A percentile compares a stretch with the other conserved stretches of the same genome.
Evolutionary conservation across 1,140 invertebrate species (phyloP).

Genomic region (Nasonia giraulti): DNA sequence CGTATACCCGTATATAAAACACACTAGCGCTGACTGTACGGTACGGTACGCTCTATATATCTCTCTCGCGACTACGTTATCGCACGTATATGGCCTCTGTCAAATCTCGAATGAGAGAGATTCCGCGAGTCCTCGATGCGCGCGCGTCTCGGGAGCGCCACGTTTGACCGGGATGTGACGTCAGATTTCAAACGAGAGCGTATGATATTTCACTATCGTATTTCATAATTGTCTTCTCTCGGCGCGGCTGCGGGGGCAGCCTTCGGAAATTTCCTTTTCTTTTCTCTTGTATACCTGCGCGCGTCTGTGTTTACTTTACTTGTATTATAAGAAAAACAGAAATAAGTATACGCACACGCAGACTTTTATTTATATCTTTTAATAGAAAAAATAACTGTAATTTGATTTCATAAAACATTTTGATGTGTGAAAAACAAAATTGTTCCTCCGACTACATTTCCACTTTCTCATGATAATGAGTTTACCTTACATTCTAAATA

Average conservation of each 20-base stretch:
- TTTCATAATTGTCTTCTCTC: too few relatives aligned
- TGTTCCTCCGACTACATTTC: not conserved
- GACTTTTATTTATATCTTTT: not conserved
- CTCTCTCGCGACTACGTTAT: too few relatives aligned
- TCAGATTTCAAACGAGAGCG: constrained; percentile 49
- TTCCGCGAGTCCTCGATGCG: too few relatives aligned
- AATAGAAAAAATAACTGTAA: constrained; percentile 10
- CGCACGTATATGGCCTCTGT: too few relatives aligned
- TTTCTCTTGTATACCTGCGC: too few relatives aligned
- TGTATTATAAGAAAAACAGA: too few relatives aligned
- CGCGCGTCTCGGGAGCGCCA: constrained; percentile 58
- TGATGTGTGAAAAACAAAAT: not conserved
- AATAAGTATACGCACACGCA: too few relatives aligned
- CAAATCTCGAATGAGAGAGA: too few relatives aligned
- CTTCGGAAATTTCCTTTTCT: too few relatives aligned
- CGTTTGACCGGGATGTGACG: constrained; percentile 71
- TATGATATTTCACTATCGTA: constrained; percentile 18
- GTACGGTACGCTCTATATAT: too few relatives aligned
- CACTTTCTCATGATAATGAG: not conserved
- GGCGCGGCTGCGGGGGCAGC: not conserved
- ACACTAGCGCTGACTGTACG: too few relatives aligned
- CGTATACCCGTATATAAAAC: not conserved
- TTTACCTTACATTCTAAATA: not conserved
- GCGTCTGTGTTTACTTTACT: too few relatives aligned
- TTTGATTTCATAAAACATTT: not conserved